These are phyloP conservation scores for Tetraneura akinire DNA, from an alignment of 1,140 invertebrate species.

Conservation along the genomic window DNA sequence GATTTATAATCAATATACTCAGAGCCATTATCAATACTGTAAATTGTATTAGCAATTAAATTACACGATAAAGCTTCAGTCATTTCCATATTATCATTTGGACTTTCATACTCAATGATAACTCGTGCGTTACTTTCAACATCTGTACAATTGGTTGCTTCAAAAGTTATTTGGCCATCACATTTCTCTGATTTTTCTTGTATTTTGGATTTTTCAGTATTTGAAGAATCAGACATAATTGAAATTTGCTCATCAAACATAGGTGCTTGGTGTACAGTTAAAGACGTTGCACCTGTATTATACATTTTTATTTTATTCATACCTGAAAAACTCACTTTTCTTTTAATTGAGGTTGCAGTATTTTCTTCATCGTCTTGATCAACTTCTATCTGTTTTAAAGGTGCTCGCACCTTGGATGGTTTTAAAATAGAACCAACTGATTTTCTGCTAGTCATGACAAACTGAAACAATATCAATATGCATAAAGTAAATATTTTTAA, in stretches of 20 bases:
- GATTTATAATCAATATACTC: background rate
- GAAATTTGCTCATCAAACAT: constrained; percentile 46
- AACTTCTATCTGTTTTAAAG: constrained; percentile 28
- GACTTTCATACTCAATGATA: constrained; percentile 33
- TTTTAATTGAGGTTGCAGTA: constrained; percentile 22
- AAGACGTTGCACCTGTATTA: constrained; percentile 33
- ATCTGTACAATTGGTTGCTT: constrained; percentile 9
- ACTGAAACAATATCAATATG: constrained; percentile 15
- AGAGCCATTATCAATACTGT: constrained; percentile 36
- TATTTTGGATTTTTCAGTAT: constrained; percentile 26
- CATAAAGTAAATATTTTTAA: too few relatives aligned
- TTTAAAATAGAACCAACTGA: constrained; percentile 43
- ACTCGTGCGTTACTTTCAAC: constrained; percentile 8
- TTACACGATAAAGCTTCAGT: constrained; percentile 34
- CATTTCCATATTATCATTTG: constrained; percentile 49
- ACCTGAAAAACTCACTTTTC: constrained; percentile 40
- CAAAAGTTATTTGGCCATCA: constrained; percentile 20
- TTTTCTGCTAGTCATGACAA: constrained; percentile 12
- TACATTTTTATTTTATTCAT: constrained; percentile 50
- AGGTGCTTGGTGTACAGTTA: constrained; percentile 39
- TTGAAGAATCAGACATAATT: constrained; percentile 37
- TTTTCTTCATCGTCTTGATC: constrained; percentile 43
- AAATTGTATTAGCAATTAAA: constrained; percentile 32
- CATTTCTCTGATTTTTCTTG: constrained; percentile 20
- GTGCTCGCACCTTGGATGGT: constrained; percentile 9